Percentiles rank a stretch among this genome's conserved stretches.
Conservation (phyloP, 2,888 invertebrate genomes). For the Oscheius sp. region DNA sequence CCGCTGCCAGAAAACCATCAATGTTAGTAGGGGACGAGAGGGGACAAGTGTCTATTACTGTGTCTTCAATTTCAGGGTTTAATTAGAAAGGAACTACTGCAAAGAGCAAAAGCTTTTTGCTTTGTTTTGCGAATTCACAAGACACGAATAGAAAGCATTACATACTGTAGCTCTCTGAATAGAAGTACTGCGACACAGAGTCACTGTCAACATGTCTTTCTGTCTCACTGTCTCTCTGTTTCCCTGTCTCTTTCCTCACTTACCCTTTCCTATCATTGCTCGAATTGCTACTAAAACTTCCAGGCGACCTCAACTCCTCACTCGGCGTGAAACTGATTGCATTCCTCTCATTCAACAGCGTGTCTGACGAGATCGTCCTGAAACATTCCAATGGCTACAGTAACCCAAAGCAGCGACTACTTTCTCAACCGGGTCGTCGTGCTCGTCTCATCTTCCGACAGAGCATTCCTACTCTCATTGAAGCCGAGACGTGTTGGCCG, state of each 20-base stretch:
- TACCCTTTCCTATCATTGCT: constrained; percentile 34
- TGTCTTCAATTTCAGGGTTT: too few relatives aligned
- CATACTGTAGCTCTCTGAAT: too few relatives aligned
- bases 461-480: constrained; percentile 22
- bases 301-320: constrained; percentile 18
- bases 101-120: too few relatives aligned
- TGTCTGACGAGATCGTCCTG: constrained; percentile 38
- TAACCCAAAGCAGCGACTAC: constrained; percentile 9
- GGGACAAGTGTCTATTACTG: too few relatives aligned
- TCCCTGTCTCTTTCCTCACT: neutral
- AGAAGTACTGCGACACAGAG: too few relatives aligned
- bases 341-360: constrained; percentile 32
- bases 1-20: constrained; percentile 2
- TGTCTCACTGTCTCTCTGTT: too few relatives aligned
- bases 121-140: too few relatives aligned
- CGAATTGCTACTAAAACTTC: constrained; percentile 36
- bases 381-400: neutral
- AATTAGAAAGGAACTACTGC: too few relatives aligned
- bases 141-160: too few relatives aligned
- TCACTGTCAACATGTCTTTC: too few relatives aligned
- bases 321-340: constrained; percentile 26
- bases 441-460: constrained; percentile 23
- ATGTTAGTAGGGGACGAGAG: neutral
- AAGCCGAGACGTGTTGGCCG: constrained; percentile 23
- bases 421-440: constrained; percentile 16